Evolutionary conservation across 2,797 vertebrate species (phyloP), one percentile per base, ranked within the genome.

Genomic region (Cirrhinus mrigala): DNA sequence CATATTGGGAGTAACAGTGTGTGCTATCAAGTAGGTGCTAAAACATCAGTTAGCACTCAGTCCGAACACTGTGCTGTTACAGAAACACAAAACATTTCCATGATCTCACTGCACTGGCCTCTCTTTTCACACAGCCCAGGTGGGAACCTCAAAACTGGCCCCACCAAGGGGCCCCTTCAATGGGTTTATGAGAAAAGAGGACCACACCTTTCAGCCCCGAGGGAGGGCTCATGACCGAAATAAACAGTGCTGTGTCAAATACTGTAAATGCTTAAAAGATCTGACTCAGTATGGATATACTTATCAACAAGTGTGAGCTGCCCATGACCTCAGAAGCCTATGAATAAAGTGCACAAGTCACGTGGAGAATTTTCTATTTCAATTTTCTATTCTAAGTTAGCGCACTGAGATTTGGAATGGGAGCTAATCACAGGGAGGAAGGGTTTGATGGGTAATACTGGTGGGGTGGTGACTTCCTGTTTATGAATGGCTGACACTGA

Each of bases 401-500:
- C 50, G 10, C 74, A 56, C 48, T 56, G 44, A 50, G 27, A 62
- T 74, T 73, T 74, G 60, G 58, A 56, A 76, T 56, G 48, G 14
- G 48, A 85, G 84, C 70, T 79, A 85, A 80, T 85, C 84, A 85
- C 60, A 46, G 68, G 16, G 58, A 86, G 85, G 71, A 66, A 64
- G 60, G 75, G 54, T 68, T 56, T 78, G 88, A 79, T 75, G 50
- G 79, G 79, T 77, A 78, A 73, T 77, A 85, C 82, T 54, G 66
- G 58, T 74, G 74, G 81, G 85, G 84, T 85, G 82, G 79, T 73
- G 76, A 89, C 88, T 89, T 89, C 89, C 90, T 89, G 90, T 90
- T 90, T 89, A 88, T 89, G 86, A 90, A 91, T 89, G 89, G 73
- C 58, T 77, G 81, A 48, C 84, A 78, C 64, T 64, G 81, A 46